Evolutionary conservation across 2,113 vertebrate species (phyloP), one percentile per base, ranked within the genome.

Genomic region (Xyliphius kryptos): DNA sequence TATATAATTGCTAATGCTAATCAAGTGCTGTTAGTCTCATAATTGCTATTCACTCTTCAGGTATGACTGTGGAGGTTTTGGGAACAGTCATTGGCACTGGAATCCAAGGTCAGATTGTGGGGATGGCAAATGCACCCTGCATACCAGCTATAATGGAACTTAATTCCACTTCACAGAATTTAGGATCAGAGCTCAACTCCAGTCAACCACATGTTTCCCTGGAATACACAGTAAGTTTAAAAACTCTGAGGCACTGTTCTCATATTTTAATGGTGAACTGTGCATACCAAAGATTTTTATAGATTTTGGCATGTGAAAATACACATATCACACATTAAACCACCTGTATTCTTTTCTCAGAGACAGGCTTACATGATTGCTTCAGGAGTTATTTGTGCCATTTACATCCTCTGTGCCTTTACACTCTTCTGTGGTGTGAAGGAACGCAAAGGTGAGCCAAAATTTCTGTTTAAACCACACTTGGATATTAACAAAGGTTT

Each of bases 21-120:
- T n/a, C n/a, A n/a, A n/a, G n/a, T n/a, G n/a, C n/a, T n/a, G n/a
- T n/a, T n/a, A n/a, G n/a, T n/a, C n/a, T n/a, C n/a, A n/a, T n/a
- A n/a, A n/a, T n/a, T n/a, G n/a, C n/a, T n/a, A n/a, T n/a, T n/a
- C n/a, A n/a, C n/a, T n/a, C n/a, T 69, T 2, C 77, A 98, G 95
- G 95, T 20, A 97, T 98, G 95, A 97, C 90, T 0, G 91, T 97
- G 77, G 95, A 97, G 70, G 91, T 97, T 41, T 67, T 98, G 77
- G 95, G 92, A 20, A 91, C 90, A 0, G 88, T 98, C 61, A 78
- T 97, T 71, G 95, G 93, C 63, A 95, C 93, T 0, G 94, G 92
- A 0, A 91, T 98, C 82, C 94, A 94, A 78, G 95, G 95, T 2
- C 95, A 97, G 83, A 97, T 98, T 0, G 90, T 97, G 26, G 93